These are phyloP conservation scores for Rhabdornis inornatus DNA, from an alignment of 2,113 vertebrate species.

Conservation along the genomic window DNA sequence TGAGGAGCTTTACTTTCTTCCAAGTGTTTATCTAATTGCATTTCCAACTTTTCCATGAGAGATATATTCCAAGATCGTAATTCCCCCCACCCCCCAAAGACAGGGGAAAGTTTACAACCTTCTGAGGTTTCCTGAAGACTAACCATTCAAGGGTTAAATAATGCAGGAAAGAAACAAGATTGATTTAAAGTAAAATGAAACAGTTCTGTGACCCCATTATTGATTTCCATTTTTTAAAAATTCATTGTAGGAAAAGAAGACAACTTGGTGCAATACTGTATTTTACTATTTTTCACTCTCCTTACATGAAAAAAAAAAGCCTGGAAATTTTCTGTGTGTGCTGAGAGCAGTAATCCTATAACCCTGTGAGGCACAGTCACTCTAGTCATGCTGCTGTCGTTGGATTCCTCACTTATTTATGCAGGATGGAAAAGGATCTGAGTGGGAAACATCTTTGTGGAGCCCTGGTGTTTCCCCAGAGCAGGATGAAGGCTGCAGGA, in stretches of 20 bases:
- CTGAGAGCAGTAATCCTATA: background rate
- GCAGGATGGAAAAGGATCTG: background rate
- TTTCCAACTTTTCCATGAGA: background rate
- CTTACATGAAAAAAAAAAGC: fast-evolving
- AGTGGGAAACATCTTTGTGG: background rate
- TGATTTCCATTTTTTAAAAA: background rate
- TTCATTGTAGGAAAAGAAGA: background rate
- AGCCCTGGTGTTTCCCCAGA: background rate
- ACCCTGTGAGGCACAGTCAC: background rate
- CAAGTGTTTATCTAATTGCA: background rate
- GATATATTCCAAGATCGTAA: background rate
- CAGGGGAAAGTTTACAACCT: background rate
- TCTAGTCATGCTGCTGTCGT: background rate
- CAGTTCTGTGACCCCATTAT: background rate
- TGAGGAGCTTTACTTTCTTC: background rate
- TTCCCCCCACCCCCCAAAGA: fast-evolving
- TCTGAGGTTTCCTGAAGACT: background rate
- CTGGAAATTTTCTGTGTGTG: background rate
- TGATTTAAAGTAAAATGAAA: background rate
- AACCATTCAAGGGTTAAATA: background rate
- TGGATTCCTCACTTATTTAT: background rate
- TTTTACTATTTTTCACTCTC: background rate
- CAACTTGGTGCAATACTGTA: background rate
- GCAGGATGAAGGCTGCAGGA: background rate
- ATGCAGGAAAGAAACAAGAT: background rate